Evolutionary conservation across 2,797 vertebrate genomes (phyloP), one percentile per base, ranked within the genome.

Genomic region (Gymnothorax reevesii): DNA sequence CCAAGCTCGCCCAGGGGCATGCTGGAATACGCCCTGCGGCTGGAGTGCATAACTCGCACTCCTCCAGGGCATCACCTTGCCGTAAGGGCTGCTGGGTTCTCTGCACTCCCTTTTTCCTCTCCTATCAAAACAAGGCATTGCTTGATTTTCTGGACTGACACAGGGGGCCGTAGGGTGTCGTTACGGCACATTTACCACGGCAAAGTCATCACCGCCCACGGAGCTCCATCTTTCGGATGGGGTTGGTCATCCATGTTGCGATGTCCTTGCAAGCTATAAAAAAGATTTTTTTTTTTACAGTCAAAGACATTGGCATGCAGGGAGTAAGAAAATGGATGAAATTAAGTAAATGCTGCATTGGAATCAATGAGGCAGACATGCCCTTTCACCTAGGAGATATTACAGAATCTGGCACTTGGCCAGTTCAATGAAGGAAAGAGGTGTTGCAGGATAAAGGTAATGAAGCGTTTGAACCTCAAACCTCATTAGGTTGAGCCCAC

Each of bases 131-230:
- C 27, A n/a, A 54, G 33, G 9, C 71, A 6, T 54, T 13, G 55
- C 22, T 82, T 33, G 22, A 82, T 82, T 57, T 59, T 3, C 7
- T 0, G n/a, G 7, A 4, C 80, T 57, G 8, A 27, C 54, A 82
- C 9, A 42, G 22, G 55, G 12, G 52, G 8, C 80, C 27, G 54
- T 55, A 25, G 54, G 80, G 80, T 17, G 22, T 25, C 25, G n/a
- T 83, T 55, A 54, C 42, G 17, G 42, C 49, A 54, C 80, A 83
- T 83, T 83, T 59, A 83, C 80, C 12, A 9, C 54, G 33, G 0
- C 80, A 5, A 54, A 25, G 57, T 59, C 80, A 82, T 82, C 80
- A 33, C 80, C 55, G 5, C 80, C 57, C 80, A 83, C 52, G 55
- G 2, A 12, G 10, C 27, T 57, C n/a, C 80, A 57, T n/a, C 20